Percentiles rank a stretch among this genome's conserved stretches.
Conservation (phyloP, 2,113 vertebrate genomes). For the Agapornis roseicollis region DNA sequence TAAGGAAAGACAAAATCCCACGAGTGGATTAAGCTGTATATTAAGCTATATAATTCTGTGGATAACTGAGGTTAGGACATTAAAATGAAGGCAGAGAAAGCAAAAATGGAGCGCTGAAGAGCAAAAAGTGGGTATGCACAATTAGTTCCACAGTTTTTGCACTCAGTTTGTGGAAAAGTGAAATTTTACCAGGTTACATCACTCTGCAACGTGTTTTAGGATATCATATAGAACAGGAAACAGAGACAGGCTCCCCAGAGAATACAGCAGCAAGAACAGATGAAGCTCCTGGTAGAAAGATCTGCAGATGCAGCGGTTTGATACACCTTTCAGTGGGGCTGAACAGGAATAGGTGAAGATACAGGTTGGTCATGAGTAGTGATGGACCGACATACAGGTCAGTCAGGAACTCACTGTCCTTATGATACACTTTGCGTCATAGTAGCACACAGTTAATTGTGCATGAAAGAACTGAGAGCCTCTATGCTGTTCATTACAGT, state of each 20-base stretch:
- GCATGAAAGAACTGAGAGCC: not conserved
- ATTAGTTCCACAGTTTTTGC: not conserved
- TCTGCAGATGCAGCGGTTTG: not conserved
- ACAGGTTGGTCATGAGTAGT: rapidly evolving
- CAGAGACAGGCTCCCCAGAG: not conserved
- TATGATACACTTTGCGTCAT: not conserved
- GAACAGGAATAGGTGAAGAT: not conserved
- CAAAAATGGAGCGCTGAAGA: not conserved
- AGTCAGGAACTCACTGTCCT: not conserved
- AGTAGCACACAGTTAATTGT: not conserved
- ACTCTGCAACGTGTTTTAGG: not conserved
- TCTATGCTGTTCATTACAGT: not conserved
- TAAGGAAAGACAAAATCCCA: conserved; percentile 41
- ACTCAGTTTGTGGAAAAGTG: not conserved
- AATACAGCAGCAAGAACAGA: not conserved
- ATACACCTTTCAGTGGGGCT: not conserved
- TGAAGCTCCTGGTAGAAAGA: not conserved
- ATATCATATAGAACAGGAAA: not conserved
- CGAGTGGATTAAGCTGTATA: conserved; percentile 29
- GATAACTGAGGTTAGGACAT: conserved; percentile 10
- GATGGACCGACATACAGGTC: not conserved
- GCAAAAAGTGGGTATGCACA: not conserved
- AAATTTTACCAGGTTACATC: not conserved
- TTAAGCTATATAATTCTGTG: conserved; percentile 31
- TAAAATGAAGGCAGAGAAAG: not conserved